Base-by-base conservation (phyloP, 1,140 invertebrate genomes). In the Linepithema humile region DNA sequence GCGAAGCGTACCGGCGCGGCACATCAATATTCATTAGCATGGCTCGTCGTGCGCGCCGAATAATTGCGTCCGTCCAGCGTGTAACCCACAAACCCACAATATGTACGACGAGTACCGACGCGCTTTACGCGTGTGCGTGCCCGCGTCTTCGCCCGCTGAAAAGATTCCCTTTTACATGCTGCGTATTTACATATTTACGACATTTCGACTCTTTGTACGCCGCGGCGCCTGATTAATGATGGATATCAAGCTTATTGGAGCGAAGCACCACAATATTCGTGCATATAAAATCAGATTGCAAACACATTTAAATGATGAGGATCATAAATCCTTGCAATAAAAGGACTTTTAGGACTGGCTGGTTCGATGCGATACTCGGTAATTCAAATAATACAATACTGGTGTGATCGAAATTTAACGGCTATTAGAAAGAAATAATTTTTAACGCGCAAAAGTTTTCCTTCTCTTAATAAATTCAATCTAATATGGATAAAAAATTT, bases 21-120 rank as follows among this genome's bases (percentile, higher is more conserved):
- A 26, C 91, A 90, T 92, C 90, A 90, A 93, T 93, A 92, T 92
- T 93, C 92, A 92, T 93, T 92, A 91, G 88, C 75, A 57, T 40
- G 73, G 70, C 60, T 83, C 78, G 82, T 85, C 82, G 69, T 85
- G 74, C 77, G 73, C 35, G 73, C 77, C 88, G 83, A 90, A 90
- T 90, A 85, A 90, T 87, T 89, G 75, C 60, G 75, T 59, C 83
- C 72, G 70, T 43, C 50, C 84, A 45, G n/a, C 32, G 10, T 50
- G 40, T 88, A 89, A 88, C 87, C 88, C 88, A 89, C 74, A 89
- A 85, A 86, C 84, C 80, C 57, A 84, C 60, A 78, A 88, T 84
- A 64, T 50, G 60, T 40, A 84, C 38, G 43, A n/a, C 48, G 62
- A 57, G 12, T 17, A 23, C 3, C 32, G 6, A 29, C 7, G 45